Percentiles rank a stretch among this genome's conserved stretches.
These are phyloP conservation scores for Karalla daura DNA, from an alignment of 2,797 vertebrate genomes.

Conservation along the genomic window DNA sequence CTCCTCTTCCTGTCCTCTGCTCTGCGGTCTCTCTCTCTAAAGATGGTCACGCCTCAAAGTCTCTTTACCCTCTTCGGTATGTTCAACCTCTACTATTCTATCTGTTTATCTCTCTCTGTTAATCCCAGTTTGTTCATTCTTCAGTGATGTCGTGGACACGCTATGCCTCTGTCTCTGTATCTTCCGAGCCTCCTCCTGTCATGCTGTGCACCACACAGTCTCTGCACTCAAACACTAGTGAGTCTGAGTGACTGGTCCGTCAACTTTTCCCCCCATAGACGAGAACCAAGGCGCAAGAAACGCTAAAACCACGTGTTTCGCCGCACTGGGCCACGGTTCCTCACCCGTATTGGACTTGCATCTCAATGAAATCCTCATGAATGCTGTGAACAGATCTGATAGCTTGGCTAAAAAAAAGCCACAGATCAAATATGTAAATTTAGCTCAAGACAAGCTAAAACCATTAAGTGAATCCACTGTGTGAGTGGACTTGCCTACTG, in stretches of 20 bases:
- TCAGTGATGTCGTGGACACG: slow-evolving; percentile 63
- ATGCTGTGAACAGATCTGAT: too few species aligned
- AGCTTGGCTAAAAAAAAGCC: too few species aligned
- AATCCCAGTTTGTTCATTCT: slow-evolving; percentile 71
- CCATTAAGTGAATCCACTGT: too few species aligned
- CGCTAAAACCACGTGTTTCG: slow-evolving; percentile 5
- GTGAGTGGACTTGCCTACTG: too few species aligned
- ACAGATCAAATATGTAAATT: too few species aligned
- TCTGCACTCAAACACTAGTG: slow-evolving; percentile 36
- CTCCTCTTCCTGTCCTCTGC: slow-evolving; percentile 94
- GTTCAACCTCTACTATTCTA: slow-evolving; percentile 92
- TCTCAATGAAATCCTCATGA: too few species aligned
- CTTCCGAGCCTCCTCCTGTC: slow-evolving; percentile 42
- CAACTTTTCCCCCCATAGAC: slow-evolving; percentile 37
- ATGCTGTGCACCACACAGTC: slow-evolving; percentile 36
- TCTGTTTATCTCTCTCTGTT: slow-evolving; percentile 82
- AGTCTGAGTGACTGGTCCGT: slow-evolving; percentile 52
- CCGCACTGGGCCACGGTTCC: too few species aligned
- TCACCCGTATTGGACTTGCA: too few species aligned
- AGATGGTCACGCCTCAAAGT: slow-evolving; percentile 99
- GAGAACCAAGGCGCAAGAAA: slow-evolving; percentile 52
- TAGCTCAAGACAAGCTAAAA: too few species aligned
- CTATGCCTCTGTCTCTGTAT: slow-evolving; percentile 53
- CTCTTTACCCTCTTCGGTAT: slow-evolving; percentile 99
- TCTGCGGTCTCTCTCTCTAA: slow-evolving; percentile 99